These are phyloP conservation scores for Drosophila kuntzei DNA, from an alignment of 2,888 invertebrate species.

Conservation along the genomic window DNA sequence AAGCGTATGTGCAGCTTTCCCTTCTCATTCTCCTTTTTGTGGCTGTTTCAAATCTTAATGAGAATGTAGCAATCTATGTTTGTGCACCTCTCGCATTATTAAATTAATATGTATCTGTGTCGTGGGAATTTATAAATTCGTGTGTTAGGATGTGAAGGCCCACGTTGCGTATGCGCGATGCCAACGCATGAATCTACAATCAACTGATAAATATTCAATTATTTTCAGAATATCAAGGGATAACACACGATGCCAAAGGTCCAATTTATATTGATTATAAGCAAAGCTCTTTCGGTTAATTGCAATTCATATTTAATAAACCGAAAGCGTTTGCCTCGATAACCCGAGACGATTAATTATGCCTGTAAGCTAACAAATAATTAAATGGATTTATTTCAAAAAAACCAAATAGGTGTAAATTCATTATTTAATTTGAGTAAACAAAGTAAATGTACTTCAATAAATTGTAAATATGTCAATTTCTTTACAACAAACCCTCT, in stretches of 20 bases:
- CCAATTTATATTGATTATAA: conserved; percentile 44
- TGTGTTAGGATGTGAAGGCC: conserved; percentile 8
- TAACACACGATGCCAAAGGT: conserved; percentile 21
- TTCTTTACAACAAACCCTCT: background rate
- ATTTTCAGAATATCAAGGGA: conserved; percentile 5
- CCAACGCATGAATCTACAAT: conserved; percentile 49
- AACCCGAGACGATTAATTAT: conserved; percentile 2
- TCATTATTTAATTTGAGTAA: background rate
- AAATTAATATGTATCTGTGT: conserved; percentile 48
- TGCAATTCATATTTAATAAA: conserved; percentile 32
- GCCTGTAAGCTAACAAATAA: background rate
- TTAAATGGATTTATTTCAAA: background rate
- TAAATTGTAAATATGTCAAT: background rate
- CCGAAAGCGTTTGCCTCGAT: background rate
- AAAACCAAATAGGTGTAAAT: background rate
- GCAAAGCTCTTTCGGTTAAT: conserved; percentile 28
- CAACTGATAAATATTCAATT: conserved; percentile 58
- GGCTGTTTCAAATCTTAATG: conserved; percentile 8
- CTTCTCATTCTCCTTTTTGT: background rate
- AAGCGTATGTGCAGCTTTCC: background rate
- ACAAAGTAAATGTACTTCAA: background rate
- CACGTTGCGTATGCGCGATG: conserved; percentile 51
- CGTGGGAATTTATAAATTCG: conserved; percentile 35
- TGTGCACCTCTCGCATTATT: conserved; percentile 33
- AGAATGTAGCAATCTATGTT: conserved; percentile 18